Base-by-base conservation (phyloP, 2,113 vertebrate species). In the Indicator maculatus region DNA sequence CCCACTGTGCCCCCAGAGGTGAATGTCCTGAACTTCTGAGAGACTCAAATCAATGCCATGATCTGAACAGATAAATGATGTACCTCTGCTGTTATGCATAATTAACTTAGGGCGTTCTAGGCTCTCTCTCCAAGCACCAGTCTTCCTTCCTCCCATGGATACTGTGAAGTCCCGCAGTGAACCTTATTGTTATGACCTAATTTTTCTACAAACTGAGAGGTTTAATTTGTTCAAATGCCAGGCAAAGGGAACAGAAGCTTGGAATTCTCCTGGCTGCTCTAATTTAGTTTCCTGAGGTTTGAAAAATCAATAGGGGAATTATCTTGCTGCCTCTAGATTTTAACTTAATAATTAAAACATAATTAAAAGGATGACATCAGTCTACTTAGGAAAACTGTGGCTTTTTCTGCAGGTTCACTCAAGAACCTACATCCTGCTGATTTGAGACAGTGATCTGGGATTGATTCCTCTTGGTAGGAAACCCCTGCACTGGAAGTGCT, bases 171-270 rank as follows among this genome's bases (percentile, higher is more conserved):
- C 88, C 89, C 5, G 30, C 81, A 39, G 90, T 89, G 86, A 84
- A 33, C 52, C 63, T 89, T 64, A 33, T 76, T 96, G 80, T 88
- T 96, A 83, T 95, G 70, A 77, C 66, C 88, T 85, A 70, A 80
- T 94, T 86, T 94, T 94, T 92, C 83, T 92, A 13, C 45, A 92
- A 80, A 77, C 60, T 6, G 56, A 86, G 92, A 90, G 70, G 58
- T 89, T 78, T 79, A 87, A 90, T 96, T 90, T 96, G 96, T 92
- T 83, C 76, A 70, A 90, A 89, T 94, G 73, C 83, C 77, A 93
- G 78, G 86, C 75, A 56, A 69, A 76, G 65, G 33, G 63, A 91
- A 53, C 33, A 75, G 52, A 67, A 89, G 74, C 27, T 76, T 86
- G 64, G 61, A 87, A 76, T 61, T 75, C 88, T 86, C 72, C 44